These are phyloP conservation scores for Pelodiscus sinensis DNA, from an alignment of 2,113 vertebrate genomes.

Conservation along the genomic window DNA sequence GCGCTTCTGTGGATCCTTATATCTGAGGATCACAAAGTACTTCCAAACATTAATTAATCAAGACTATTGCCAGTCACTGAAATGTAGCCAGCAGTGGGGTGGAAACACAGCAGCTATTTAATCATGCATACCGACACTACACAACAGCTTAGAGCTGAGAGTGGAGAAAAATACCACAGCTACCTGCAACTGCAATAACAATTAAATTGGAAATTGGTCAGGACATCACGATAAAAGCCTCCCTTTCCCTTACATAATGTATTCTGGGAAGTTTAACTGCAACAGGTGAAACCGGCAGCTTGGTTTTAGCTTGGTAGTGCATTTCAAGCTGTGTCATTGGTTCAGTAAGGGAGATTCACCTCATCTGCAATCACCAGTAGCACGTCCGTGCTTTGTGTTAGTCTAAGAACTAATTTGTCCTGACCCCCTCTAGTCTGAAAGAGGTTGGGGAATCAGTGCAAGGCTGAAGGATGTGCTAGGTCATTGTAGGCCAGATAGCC, in stretches of 20 bases:
- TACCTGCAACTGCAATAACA: background rate
- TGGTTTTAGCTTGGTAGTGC: background rate
- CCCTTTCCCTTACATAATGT: accelerated
- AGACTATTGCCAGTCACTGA: background rate
- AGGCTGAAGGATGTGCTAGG: background rate
- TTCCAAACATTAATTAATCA: background rate
- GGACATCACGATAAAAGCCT: background rate
- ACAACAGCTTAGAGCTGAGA: background rate
- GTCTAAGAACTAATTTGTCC: background rate
- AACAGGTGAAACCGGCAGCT: background rate
- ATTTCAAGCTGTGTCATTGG: background rate
- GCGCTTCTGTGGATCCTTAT: conserved; percentile 30
- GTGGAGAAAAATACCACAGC: background rate
- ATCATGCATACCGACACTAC: background rate
- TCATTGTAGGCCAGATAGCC: background rate
- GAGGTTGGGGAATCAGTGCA: background rate
- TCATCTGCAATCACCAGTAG: background rate
- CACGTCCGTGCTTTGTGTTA: background rate
- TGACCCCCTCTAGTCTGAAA: conserved; percentile 12
- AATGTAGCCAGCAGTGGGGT: conserved; percentile 31
- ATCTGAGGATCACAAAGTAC: background rate
- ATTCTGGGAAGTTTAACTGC: background rate
- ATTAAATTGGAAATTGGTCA: background rate
- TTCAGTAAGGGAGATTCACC: background rate
- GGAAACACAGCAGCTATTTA: background rate